A percentile compares a stretch with the other conserved stretches of the same genome.
phyloP scores from a whole-genome alignment of 2,797 vertebrate genomes.

The Sorex maritimensis region DNA sequence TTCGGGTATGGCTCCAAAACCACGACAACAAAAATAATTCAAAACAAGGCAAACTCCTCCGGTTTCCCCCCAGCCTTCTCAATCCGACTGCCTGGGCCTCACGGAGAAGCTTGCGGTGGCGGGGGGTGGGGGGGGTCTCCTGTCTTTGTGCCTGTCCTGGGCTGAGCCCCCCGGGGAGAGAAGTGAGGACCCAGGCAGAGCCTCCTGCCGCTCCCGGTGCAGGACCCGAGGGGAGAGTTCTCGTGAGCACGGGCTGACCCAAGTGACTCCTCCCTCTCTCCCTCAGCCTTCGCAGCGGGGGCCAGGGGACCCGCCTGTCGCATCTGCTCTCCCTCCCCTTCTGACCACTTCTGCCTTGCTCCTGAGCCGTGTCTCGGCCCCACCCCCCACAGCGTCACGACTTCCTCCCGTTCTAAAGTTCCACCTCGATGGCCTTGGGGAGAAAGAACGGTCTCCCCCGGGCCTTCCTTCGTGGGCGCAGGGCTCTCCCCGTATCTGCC shows the following conservation, averaged over 20 bases:
- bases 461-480: neutral
- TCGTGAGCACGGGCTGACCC: neutral
- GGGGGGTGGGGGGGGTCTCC: neutral
- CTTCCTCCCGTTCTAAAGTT: slow-evolving; percentile 63
- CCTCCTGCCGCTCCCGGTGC: neutral
- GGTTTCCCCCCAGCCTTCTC: neutral
- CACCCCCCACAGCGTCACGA: slow-evolving; percentile 50
- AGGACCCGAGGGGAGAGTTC: neutral
- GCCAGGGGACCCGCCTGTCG: neutral
- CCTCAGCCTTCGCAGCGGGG: neutral
- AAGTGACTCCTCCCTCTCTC: neutral
- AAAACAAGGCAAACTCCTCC: neutral
- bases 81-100: neutral
- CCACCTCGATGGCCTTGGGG: neutral
- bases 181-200: neutral
- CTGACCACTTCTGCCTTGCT: slow-evolving; percentile 80
- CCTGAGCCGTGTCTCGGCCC: slow-evolving; percentile 40
- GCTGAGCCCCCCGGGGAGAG: slow-evolving; percentile 11
- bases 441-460: neutral
- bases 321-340: slow-evolving; percentile 51
- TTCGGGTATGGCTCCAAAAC: too few species aligned
- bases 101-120: neutral
- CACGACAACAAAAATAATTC: too few species aligned
- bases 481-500: neutral
- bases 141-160: neutral